Percentiles rank a stretch among this genome's conserved stretches.
Evolutionary conservation across 2,797 vertebrate genomes (phyloP).

Genomic region (Pyrocephalus nanus): DNA sequence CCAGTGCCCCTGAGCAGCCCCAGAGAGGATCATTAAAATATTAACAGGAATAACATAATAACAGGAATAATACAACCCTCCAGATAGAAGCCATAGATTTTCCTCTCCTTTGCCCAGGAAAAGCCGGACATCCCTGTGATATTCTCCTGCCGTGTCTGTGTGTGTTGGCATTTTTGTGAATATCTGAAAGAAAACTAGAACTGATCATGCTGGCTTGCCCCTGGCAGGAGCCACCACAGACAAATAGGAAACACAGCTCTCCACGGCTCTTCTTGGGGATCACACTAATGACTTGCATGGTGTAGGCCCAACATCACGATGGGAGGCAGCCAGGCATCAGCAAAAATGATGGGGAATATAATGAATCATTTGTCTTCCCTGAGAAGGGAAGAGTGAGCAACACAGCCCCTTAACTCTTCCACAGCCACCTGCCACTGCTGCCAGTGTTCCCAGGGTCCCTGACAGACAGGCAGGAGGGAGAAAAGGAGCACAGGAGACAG

Average conservation of each 20-base stretch:
- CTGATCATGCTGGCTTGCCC: not conserved
- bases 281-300: not conserved
- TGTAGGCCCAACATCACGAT: conserved; percentile 15
- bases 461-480: not conserved
- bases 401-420: conserved; percentile 32
- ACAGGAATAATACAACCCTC: not conserved
- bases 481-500: not conserved
- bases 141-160: not conserved
- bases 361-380: conserved; percentile 63
- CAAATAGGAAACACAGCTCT: conserved; percentile 9
- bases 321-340: conserved; percentile 62
- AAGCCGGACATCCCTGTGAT: fast-evolving
- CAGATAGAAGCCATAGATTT: not conserved
- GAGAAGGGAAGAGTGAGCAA: conserved; percentile 21
- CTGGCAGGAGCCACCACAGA: conserved; percentile 21
- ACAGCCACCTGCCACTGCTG: not conserved
- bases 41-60: not conserved
- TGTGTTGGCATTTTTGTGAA: not conserved
- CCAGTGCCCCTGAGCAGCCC: not conserved
- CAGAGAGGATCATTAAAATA: not conserved
- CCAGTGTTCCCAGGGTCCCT: not conserved
- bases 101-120: not conserved
- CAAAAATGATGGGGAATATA: conserved; percentile 50
- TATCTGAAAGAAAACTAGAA: not conserved
- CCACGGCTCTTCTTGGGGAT: not conserved